These are phyloP conservation scores for Clarias pachynema DNA, from an alignment of 2,797 vertebrate species.

Conservation along the genomic window DNA sequence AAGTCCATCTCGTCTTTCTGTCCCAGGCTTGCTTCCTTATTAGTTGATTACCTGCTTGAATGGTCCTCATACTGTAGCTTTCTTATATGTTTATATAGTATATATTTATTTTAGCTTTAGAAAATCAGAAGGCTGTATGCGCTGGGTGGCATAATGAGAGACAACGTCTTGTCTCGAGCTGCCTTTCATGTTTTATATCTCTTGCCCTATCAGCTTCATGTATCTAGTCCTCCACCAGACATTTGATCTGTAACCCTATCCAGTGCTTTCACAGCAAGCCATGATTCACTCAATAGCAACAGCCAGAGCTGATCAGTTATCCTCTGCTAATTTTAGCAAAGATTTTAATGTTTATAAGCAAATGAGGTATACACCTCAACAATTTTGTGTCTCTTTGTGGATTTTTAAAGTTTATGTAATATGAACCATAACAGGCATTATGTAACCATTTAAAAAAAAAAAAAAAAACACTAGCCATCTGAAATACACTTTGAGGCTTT, in stretches of 20 bases:
- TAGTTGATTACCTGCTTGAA: slow-evolving; percentile 17
- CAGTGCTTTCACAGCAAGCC: slow-evolving; percentile 55
- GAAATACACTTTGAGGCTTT: background rate
- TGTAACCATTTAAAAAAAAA: background rate
- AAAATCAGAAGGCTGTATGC: slow-evolving; percentile 5
- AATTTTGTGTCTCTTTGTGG: background rate
- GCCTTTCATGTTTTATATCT: slow-evolving; percentile 51
- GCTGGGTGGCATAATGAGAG: slow-evolving; percentile 30
- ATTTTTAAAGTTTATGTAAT: background rate
- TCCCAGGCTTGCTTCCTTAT: slow-evolving; percentile 55
- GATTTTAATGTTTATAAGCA: background rate
- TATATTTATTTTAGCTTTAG: background rate
- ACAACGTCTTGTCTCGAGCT: slow-evolving; percentile 28
- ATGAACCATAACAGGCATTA: slow-evolving; percentile 5
- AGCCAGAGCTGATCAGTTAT: slow-evolving; percentile 11
- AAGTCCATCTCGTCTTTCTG: slow-evolving; percentile 51
- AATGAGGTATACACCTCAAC: background rate
- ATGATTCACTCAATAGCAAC: slow-evolving; percentile 48
- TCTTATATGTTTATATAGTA: slow-evolving; percentile 1
- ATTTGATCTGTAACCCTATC: slow-evolving; percentile 74
- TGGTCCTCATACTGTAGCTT: slow-evolving; percentile 62
- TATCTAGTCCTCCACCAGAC: slow-evolving; percentile 51
- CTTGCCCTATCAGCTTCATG: slow-evolving; percentile 51
- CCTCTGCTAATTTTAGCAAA: slow-evolving; percentile 25
- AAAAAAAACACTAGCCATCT: background rate